Conservation (phyloP, 2,113 vertebrate species). For the Climacteris rufus region DNA sequence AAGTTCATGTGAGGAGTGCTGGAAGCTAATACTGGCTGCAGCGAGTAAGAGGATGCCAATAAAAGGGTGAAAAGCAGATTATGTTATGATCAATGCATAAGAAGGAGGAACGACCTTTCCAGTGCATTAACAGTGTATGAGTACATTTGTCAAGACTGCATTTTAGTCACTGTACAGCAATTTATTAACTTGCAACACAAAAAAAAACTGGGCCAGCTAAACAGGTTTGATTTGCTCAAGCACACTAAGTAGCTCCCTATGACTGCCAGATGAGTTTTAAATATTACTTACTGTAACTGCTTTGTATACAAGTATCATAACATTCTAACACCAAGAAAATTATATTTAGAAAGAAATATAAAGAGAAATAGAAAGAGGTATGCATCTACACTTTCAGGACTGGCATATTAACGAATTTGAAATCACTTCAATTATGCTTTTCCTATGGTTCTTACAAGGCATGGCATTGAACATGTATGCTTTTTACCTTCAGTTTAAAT, state of each 20-base stretch:
- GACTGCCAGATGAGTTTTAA: neutral
- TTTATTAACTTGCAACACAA: neutral
- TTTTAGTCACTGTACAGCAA: neutral
- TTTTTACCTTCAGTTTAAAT: neutral
- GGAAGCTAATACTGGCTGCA: neutral
- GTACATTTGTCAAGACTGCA: neutral
- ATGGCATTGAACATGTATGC: neutral
- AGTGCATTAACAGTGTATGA: neutral
- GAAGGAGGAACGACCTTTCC: neutral
- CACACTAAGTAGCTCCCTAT: neutral
- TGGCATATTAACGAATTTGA: neutral
- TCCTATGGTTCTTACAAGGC: neutral
- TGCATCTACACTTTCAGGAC: neutral
- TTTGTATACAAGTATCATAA: neutral
- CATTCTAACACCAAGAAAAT: neutral
- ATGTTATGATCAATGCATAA: neutral
- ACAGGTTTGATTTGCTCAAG: neutral
- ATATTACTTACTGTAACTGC: neutral
- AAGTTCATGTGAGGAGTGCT: neutral
- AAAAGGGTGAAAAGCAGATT: neutral
- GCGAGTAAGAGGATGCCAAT: neutral
- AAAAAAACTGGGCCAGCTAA: neutral
- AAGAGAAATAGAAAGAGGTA: neutral
- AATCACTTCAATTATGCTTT: neutral
- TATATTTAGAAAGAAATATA: neutral